Conservation (phyloP, 2,113 vertebrate genomes). For the Hippocampus guttulatus region DNA sequence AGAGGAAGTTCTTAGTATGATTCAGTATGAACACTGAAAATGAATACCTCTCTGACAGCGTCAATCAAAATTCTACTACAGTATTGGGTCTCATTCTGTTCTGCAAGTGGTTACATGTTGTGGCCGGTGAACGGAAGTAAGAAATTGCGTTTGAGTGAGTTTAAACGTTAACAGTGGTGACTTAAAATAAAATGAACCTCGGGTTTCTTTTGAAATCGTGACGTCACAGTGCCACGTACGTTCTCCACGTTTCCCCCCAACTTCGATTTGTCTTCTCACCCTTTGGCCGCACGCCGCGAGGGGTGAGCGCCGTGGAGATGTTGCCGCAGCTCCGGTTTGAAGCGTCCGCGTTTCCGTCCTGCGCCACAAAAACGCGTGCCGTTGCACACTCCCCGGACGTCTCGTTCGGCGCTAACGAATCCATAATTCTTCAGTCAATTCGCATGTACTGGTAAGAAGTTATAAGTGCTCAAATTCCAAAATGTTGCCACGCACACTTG, state of each 20-base stretch:
- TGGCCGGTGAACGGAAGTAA: too few relatives aligned
- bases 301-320: slow-evolving; percentile 28
- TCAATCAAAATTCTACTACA: too few relatives aligned
- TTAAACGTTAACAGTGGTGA: too few relatives aligned
- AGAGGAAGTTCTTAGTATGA: too few relatives aligned
- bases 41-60: too few relatives aligned
- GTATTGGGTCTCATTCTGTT: too few relatives aligned
- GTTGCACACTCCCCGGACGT: slow-evolving; percentile 50
- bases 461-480: background rate
- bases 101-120: too few relatives aligned
- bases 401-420: slow-evolving; percentile 42
- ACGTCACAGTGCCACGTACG: background rate
- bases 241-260: too few relatives aligned
- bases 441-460: background rate
- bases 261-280: slow-evolving; percentile 50
- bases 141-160: too few relatives aligned
- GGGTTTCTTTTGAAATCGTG: background rate
- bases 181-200: too few relatives aligned
- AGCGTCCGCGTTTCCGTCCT: slow-evolving; percentile 54
- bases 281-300: slow-evolving; percentile 42
- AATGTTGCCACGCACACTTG: background rate
- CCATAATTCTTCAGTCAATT: slow-evolving; percentile 38
- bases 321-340: slow-evolving; percentile 59
- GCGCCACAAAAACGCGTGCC: slow-evolving; percentile 35
- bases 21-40: too few relatives aligned